Evolutionary conservation across 2,113 vertebrate genomes (phyloP).

Genomic region (Ptychochromis oligacanthus): DNA sequence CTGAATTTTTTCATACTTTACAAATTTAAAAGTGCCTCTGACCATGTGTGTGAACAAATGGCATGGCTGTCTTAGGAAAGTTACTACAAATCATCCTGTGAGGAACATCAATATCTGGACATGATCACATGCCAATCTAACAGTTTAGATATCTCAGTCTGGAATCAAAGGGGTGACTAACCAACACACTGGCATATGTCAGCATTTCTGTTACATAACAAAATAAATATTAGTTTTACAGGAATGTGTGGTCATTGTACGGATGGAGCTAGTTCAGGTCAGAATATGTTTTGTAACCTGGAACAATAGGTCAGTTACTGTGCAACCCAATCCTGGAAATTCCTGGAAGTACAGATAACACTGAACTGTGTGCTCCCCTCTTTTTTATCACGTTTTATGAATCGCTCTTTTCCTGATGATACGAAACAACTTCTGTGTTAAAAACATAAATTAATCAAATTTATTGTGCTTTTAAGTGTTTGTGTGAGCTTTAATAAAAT

Average conservation of each 20-base stretch:
- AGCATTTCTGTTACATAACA: background rate
- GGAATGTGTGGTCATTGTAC: constrained; percentile 38
- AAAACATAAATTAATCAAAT: background rate
- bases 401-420: background rate
- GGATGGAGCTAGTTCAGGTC: constrained; percentile 1
- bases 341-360: constrained; percentile 30
- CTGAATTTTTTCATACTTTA: no score
- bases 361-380: constrained; percentile 10
- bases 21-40: no score
- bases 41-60: no score
- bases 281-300: constrained; percentile 46
- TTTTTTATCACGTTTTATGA: background rate
- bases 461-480: background rate
- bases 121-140: background rate
- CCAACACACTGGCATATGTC: background rate
- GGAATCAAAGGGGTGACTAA: background rate
- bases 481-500: background rate
- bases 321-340: constrained; percentile 37
- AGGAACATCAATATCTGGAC: background rate
- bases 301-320: constrained; percentile 36
- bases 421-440: background rate
- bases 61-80: no score
- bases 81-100: background rate
- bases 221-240: background rate
- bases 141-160: constrained; percentile 8